Conservation (phyloP, 2,888 invertebrate genomes). For the Hemaris fuciformis region DNA sequence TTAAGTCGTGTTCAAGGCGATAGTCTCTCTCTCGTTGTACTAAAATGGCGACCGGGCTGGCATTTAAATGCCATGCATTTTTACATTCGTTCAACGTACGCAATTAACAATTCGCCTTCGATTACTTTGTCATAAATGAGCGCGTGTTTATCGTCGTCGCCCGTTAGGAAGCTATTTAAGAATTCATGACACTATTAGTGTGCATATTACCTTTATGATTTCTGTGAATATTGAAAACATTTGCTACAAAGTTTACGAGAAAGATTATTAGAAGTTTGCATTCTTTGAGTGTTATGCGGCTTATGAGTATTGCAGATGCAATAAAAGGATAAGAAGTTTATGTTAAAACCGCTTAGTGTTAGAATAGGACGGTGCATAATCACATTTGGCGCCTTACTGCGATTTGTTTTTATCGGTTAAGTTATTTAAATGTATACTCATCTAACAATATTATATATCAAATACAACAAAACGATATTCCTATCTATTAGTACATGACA, state of each 20-base stretch:
- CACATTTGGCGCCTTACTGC: not conserved
- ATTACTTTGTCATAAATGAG: slow-evolving; percentile 74
- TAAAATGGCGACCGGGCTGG: slow-evolving; percentile 76
- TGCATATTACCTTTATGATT: slow-evolving; percentile 59
- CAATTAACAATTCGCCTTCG: slow-evolving; percentile 76
- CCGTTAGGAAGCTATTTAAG: slow-evolving; percentile 63
- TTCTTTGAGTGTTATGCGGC: slow-evolving; percentile 17
- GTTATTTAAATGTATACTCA: not conserved
- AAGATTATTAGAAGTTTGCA: slow-evolving; percentile 32
- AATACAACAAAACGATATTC: not conserved
- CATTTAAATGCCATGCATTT: slow-evolving; percentile 82
- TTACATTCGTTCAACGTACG: slow-evolving; percentile 74
- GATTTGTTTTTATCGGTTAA: not conserved
- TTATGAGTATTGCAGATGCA: not conserved
- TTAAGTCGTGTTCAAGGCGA: slow-evolving; percentile 79
- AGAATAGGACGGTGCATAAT: not conserved
- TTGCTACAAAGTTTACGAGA: slow-evolving; percentile 54
- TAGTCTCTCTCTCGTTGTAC: slow-evolving; percentile 73
- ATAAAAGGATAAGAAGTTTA: slow-evolving; percentile 1
- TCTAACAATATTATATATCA: not conserved
- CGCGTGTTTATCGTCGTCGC: slow-evolving; percentile 48
- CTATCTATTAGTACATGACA: not conserved
- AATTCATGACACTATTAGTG: slow-evolving; percentile 54
- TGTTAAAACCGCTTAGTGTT: not conserved
- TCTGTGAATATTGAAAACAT: slow-evolving; percentile 55